Evolutionary conservation across 92 coral and sea anemone species (phyloP).

Genomic region (Meandrina meandrites): DNA sequence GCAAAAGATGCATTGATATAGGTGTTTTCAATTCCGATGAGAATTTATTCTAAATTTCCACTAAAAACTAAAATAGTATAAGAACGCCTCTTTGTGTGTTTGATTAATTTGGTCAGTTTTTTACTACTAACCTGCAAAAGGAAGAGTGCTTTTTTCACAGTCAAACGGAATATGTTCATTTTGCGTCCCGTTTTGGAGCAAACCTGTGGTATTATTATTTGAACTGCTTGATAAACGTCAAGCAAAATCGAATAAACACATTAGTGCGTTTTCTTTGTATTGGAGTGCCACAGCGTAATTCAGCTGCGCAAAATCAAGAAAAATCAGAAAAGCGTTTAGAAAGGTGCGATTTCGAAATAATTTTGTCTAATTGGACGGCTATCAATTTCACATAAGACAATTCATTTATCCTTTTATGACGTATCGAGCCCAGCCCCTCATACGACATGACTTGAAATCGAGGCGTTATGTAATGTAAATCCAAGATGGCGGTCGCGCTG

Average conservation of each 20-base stretch:
- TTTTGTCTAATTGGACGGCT: not conserved
- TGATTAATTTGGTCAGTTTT: not conserved
- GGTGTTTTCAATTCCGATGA: not conserved
- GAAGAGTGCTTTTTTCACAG: not conserved
- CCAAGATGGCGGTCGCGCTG: slow-evolving; percentile 91
- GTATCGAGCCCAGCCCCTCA: not conserved
- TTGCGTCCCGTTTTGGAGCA: not conserved
- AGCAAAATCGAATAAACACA: slow-evolving; percentile 30
- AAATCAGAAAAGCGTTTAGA: not conserved
- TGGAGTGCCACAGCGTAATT: not conserved
- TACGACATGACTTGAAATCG: slow-evolving; percentile 12
- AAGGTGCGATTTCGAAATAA: slow-evolving; percentile 4
- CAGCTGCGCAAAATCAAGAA: slow-evolving; percentile 29
- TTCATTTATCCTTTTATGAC: slow-evolving; percentile 1
- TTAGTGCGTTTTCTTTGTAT: slow-evolving; percentile 21
- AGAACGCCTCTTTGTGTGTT: not conserved
- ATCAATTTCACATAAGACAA: not conserved
- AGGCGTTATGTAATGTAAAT: slow-evolving; percentile 39
- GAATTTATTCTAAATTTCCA: not conserved
- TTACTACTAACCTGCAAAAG: slow-evolving; percentile 29
- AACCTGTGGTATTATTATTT: not conserved
- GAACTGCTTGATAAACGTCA: not conserved
- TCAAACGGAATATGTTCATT: not conserved
- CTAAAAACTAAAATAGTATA: not conserved
- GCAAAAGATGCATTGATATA: not conserved